phyloP scores from a whole-genome alignment of 2,888 invertebrate species.

The Lomographa bimaculata region DNA sequence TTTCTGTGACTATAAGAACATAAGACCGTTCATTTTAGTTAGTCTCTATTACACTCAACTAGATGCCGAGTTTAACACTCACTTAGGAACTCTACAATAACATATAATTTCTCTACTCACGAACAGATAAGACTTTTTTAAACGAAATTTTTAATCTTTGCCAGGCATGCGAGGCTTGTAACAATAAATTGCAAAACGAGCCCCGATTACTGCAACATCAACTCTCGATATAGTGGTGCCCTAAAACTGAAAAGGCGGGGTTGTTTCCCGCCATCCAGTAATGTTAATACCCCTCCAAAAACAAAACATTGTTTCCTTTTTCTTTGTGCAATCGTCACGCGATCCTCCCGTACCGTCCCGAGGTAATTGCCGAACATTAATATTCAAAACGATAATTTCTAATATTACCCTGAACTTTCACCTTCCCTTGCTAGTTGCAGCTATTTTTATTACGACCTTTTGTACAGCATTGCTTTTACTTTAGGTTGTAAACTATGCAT shows the following conservation, averaged over 20 bases:
- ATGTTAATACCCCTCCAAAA: slow-evolving; percentile 47
- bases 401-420: slow-evolving; percentile 70
- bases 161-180: too few relatives aligned
- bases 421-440: slow-evolving; percentile 49
- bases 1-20: too few relatives aligned
- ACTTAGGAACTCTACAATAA: too few relatives aligned
- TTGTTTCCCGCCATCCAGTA: slow-evolving; percentile 40
- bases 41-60: too few relatives aligned
- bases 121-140: too few relatives aligned
- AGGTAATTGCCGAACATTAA: slow-evolving; percentile 68
- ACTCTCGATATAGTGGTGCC: too few relatives aligned
- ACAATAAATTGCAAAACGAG: too few relatives aligned
- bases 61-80: too few relatives aligned
- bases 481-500: slow-evolving; percentile 33
- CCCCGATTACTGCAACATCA: too few relatives aligned
- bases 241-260: slow-evolving; percentile 34
- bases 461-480: slow-evolving; percentile 36
- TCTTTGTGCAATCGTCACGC: slow-evolving; percentile 61
- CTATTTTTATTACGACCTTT: slow-evolving; percentile 59
- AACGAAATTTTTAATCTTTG: too few relatives aligned
- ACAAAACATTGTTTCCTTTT: slow-evolving; percentile 57
- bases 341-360: slow-evolving; percentile 67
- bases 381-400: slow-evolving; percentile 66
- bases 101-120: too few relatives aligned
- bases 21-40: too few relatives aligned